These are phyloP conservation scores for Polietes domitor DNA, from an alignment of 2,888 invertebrate genomes.

Conservation along the genomic window DNA sequence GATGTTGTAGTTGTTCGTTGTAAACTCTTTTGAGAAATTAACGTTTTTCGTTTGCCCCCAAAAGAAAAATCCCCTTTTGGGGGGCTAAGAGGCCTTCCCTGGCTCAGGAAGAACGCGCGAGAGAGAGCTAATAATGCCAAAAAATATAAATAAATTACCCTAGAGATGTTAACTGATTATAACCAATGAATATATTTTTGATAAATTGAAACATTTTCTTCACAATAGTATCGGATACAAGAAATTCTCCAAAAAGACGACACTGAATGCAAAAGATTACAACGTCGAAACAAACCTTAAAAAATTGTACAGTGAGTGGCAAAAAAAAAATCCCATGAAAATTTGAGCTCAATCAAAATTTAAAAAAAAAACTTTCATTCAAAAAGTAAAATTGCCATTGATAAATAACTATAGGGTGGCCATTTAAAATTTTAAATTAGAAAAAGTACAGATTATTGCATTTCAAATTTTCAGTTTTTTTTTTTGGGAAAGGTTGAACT, in stretches of 20 bases:
- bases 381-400: too few species aligned
- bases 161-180: slow-evolving; percentile 60
- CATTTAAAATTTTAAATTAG: too few species aligned
- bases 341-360: too few species aligned
- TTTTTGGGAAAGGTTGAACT: too few species aligned
- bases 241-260: neutral
- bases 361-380: too few species aligned
- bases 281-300: too few species aligned
- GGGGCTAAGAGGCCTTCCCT: neutral
- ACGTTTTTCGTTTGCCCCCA: neutral
- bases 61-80: neutral
- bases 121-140: slow-evolving; percentile 26
- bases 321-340: too few species aligned
- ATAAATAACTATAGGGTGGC: too few species aligned
- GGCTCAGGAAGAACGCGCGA: neutral
- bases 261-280: neutral
- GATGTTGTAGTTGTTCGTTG: neutral
- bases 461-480: too few species aligned
- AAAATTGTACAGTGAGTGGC: too few species aligned
- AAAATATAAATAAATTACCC: slow-evolving; percentile 42
- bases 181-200: slow-evolving; percentile 55
- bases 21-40: neutral
- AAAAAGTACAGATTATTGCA: too few species aligned
- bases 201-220: slow-evolving; percentile 64
- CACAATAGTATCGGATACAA: slow-evolving; percentile 62